Evolutionary conservation across 2,888 invertebrate species (phyloP).

Genomic region (Ditylenchus weischeri): DNA sequence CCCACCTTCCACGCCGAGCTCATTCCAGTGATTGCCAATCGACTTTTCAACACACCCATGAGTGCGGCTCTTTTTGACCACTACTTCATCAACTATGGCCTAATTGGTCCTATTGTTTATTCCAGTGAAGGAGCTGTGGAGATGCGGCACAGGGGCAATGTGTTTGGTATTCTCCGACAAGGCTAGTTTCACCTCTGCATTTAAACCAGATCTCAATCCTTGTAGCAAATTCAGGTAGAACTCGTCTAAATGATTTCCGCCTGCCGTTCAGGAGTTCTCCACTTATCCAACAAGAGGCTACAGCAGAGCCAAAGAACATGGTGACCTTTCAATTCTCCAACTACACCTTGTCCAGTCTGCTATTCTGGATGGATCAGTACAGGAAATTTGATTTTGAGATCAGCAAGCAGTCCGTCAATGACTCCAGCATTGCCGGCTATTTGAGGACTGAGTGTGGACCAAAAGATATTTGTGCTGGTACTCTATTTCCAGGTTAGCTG

Average conservation of each 20-base stretch:
- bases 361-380: conserved; percentile 59
- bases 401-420: conserved; percentile 49
- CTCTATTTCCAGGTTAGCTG: conserved; percentile 45
- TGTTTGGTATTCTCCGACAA: conserved; percentile 56
- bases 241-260: conserved; percentile 56
- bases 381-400: conserved; percentile 58
- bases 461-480: conserved; percentile 57
- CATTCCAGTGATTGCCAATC: conserved; percentile 55
- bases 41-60: conserved; percentile 56
- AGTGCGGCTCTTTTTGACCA: conserved; percentile 57
- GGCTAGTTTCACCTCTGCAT: conserved; percentile 32
- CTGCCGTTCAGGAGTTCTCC: conserved; percentile 47
- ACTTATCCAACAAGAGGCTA: conserved; percentile 14
- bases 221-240: conserved; percentile 30
- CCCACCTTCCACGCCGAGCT: conserved; percentile 57
- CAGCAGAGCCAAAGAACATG: conserved; percentile 47
- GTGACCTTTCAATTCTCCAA: conserved; percentile 55
- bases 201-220: too few relatives aligned
- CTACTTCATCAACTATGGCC: conserved; percentile 57
- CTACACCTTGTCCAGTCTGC: conserved; percentile 52
- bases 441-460: conserved; percentile 53
- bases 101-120: conserved; percentile 49
- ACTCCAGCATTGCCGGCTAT: conserved; percentile 53
- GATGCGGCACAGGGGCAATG: conserved; percentile 54
- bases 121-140: conserved; percentile 32